Evolutionary conservation across 1,140 invertebrate genomes (phyloP).

Genomic region (Ruditapes philippinarum): DNA sequence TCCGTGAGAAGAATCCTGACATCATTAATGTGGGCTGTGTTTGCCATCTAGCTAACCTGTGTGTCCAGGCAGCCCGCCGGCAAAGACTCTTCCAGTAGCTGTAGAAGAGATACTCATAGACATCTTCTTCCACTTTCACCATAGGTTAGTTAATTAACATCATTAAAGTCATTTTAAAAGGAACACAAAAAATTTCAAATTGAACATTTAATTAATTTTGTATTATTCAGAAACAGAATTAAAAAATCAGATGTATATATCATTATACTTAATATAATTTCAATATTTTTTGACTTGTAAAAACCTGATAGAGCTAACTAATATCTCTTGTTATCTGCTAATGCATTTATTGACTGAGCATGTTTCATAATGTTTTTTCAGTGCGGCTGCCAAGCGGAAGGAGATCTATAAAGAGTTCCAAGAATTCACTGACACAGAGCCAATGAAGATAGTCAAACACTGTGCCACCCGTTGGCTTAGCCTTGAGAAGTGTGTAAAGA

Average conservation of each 20-base stretch:
- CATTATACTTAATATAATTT: no score
- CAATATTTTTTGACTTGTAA: no score
- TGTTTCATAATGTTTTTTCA: no score
- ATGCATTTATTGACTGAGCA: no score
- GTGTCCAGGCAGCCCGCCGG: neutral
- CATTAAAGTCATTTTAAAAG: no score
- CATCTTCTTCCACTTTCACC: slow-evolving; percentile 52
- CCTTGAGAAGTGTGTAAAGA: slow-evolving; percentile 47
- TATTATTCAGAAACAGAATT: no score
- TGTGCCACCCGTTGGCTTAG: slow-evolving; percentile 64
- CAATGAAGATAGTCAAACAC: slow-evolving; percentile 57
- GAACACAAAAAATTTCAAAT: no score
- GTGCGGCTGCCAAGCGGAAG: neutral
- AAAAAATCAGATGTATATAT: no score
- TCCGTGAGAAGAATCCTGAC: slow-evolving; percentile 34
- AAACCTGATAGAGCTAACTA: no score
- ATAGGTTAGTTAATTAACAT: slow-evolving; percentile 38
- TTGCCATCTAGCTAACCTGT: slow-evolving; percentile 44
- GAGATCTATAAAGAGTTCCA: slow-evolving; percentile 53
- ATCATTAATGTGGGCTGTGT: slow-evolving; percentile 39
- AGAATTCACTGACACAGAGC: slow-evolving; percentile 57
- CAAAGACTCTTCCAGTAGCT: slow-evolving; percentile 4
- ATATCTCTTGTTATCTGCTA: no score
- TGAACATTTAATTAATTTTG: no score
- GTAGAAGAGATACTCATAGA: no score